Evolutionary conservation across 2,888 invertebrate genomes (phyloP).

Genomic region (Cerceris rybyensis): DNA sequence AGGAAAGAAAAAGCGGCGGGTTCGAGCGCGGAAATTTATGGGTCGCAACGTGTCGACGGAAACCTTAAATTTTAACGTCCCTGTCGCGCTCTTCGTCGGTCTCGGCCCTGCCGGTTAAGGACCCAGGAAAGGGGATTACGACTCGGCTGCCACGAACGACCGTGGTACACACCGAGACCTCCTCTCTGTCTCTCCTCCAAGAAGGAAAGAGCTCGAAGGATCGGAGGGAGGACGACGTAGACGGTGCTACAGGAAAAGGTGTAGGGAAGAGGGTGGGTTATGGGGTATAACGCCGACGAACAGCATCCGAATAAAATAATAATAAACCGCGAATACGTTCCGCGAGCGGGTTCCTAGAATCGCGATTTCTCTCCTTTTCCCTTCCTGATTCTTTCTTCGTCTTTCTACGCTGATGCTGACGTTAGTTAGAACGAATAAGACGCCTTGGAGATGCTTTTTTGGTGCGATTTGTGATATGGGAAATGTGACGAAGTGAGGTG

Average conservation of each 20-base stretch:
- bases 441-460: neutral
- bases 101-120: constrained; percentile 61
- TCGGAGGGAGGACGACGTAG: constrained; percentile 45
- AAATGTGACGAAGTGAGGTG: no score
- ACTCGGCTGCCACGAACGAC: constrained; percentile 41
- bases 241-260: constrained; percentile 31
- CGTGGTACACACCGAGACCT: constrained; percentile 31
- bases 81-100: constrained; percentile 66
- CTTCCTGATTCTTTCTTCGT: constrained; percentile 30
- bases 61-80: constrained; percentile 79
- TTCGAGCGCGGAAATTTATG: constrained; percentile 75
- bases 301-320: constrained; percentile 79
- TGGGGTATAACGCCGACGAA: constrained; percentile 70
- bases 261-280: constrained; percentile 53
- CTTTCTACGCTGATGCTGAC: neutral
- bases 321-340: constrained; percentile 73
- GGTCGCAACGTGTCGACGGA: constrained; percentile 76
- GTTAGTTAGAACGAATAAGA: neutral
- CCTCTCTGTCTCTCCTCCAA: constrained; percentile 19
- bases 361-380: constrained; percentile 5
- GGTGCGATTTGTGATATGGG: no score
- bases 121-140: constrained; percentile 56
- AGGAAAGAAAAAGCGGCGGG: constrained; percentile 50
- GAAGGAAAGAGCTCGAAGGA: constrained; percentile 29
- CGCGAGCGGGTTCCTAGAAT: constrained; percentile 38